Percentiles rank a stretch among this genome's conserved stretches.
Evolutionary conservation across 1,140 invertebrate species (phyloP).

Genomic region (Cyrtorhinus lividipennis): DNA sequence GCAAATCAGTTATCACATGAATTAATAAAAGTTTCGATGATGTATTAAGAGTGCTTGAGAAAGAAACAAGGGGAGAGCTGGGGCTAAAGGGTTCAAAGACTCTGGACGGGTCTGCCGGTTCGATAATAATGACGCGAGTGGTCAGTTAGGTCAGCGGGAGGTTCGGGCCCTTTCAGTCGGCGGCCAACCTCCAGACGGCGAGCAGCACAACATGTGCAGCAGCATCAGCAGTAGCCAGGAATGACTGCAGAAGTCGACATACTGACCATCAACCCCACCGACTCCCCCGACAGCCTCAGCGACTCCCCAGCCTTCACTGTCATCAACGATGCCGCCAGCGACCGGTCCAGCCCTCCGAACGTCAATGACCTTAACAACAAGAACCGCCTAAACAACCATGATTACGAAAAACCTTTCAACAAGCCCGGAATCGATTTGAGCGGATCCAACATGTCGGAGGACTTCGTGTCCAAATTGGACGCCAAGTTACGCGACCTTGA

Average conservation of each 20-base stretch:
- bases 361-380: slow-evolving; percentile 25
- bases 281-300: neutral
- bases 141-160: slow-evolving; percentile 13
- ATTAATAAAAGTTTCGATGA: too few relatives aligned
- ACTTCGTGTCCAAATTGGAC: slow-evolving; percentile 46
- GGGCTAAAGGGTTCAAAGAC: slow-evolving; percentile 18
- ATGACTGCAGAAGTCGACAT: slow-evolving; percentile 10
- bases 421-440: slow-evolving; percentile 2
- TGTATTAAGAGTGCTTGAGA: neutral
- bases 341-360: slow-evolving; percentile 24
- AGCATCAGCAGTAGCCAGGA: neutral
- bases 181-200: neutral
- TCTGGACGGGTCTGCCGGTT: neutral
- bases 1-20: too few relatives aligned
- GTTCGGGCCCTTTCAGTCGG: neutral
- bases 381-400: slow-evolving; percentile 13
- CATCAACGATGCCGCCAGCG: slow-evolving; percentile 10
- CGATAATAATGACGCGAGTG: slow-evolving; percentile 14
- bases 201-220: neutral
- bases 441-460: slow-evolving; percentile 28
- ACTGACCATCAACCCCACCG: neutral
- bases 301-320: slow-evolving; percentile 5
- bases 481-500: slow-evolving; percentile 45
- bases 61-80: neutral
- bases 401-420: slow-evolving; percentile 6